Conservation (phyloP, 2,888 invertebrate genomes). For the Pachliopta kotzebuea region DNA sequence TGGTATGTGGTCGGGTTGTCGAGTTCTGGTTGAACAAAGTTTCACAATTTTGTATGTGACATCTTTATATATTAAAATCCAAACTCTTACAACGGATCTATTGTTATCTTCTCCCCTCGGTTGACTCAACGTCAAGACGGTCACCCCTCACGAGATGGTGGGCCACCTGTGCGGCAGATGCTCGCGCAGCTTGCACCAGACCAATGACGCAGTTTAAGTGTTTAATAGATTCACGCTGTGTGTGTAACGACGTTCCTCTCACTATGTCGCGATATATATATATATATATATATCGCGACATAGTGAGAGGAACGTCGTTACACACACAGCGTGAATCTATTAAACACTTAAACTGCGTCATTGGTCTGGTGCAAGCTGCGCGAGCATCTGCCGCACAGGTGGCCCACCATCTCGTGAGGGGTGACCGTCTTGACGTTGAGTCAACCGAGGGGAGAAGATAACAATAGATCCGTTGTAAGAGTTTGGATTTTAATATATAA, state of each 20-base stretch:
- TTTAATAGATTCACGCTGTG: constrained; percentile 5
- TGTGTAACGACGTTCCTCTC: background rate
- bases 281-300: no score
- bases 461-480: constrained; percentile 27
- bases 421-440: constrained; percentile 31
- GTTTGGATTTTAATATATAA: no score
- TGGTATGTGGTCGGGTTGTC: no score
- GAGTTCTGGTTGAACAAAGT: background rate
- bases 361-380: constrained; percentile 55
- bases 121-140: constrained; percentile 28
- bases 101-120: constrained; percentile 32
- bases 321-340: constrained; percentile 2
- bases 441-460: constrained; percentile 31
- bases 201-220: constrained; percentile 31
- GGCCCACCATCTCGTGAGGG: constrained; percentile 47
- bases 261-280: no score
- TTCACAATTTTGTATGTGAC: constrained; percentile 11
- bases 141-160: constrained; percentile 44
- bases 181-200: constrained; percentile 55
- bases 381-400: constrained; percentile 65
- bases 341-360: constrained; percentile 16
- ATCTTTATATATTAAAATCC: no score
- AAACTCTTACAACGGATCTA: constrained; percentile 24
- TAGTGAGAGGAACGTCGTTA: no score
- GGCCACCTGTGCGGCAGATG: constrained; percentile 67